phyloP scores from a whole-genome alignment of 2,797 vertebrate genomes.

The Xenops minutus region DNA sequence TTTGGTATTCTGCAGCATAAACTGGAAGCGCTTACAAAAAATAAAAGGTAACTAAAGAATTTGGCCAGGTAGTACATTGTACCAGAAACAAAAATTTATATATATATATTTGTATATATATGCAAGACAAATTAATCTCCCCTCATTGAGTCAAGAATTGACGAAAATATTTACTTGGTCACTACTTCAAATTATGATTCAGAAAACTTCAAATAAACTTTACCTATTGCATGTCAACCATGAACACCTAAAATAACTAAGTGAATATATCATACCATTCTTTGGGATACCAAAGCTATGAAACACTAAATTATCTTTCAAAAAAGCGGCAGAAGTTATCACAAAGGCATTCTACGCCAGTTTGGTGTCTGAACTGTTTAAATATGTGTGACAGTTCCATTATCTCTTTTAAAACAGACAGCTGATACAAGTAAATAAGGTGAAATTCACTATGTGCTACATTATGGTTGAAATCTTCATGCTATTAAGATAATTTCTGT shows the following conservation, averaged over 20 bases:
- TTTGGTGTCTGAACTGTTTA: background rate
- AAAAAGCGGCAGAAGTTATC: background rate
- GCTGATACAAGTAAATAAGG: background rate
- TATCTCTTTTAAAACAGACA: background rate
- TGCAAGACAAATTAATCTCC: background rate
- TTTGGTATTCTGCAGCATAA: background rate
- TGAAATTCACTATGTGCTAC: background rate
- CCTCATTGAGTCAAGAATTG: background rate
- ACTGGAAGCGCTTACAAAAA: background rate
- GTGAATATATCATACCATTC: background rate
- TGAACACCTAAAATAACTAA: background rate
- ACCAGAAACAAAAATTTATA: background rate
- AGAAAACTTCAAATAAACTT: background rate
- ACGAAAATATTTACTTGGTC: background rate
- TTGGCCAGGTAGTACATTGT: background rate
- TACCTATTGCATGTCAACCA: background rate
- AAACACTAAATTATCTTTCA: background rate
- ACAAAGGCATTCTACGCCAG: background rate
- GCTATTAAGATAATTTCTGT: background rate
- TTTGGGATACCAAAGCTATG: background rate
- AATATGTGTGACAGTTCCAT: background rate
- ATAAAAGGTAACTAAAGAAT: background rate
- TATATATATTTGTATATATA: background rate
- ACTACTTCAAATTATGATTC: background rate
- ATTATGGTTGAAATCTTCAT: background rate